Evolutionary conservation across 1,140 invertebrate genomes (phyloP).

Genomic region (Wasmannia auropunctata): DNA sequence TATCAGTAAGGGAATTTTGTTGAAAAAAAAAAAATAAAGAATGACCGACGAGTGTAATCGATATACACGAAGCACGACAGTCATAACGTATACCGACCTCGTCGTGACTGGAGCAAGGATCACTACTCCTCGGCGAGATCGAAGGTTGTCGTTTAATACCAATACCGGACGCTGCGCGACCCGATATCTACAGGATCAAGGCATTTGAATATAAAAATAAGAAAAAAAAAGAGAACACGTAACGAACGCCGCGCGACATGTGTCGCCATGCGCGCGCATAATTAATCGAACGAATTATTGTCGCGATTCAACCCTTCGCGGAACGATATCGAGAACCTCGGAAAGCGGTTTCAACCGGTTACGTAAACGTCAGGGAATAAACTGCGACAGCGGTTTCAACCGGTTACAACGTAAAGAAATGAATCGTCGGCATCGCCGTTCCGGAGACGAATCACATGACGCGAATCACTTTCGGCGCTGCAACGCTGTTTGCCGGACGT

Average conservation of each 20-base stretch:
- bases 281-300: constrained; percentile 65
- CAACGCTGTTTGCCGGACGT: constrained; percentile 13
- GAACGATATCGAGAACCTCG: constrained; percentile 53
- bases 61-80: constrained; percentile 2
- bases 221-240: neutral
- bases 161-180: constrained; percentile 29
- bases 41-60: neutral
- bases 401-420: constrained; percentile 45
- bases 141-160: constrained; percentile 45
- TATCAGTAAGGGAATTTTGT: neutral
- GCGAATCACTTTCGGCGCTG: neutral
- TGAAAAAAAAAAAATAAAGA: neutral
- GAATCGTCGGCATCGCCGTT: neutral
- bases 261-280: neutral
- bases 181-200: neutral
- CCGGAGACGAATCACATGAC: neutral
- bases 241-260: neutral
- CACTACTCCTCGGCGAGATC: constrained; percentile 29
- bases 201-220: neutral
- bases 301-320: constrained; percentile 48
- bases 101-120: constrained; percentile 64
- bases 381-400: constrained; percentile 34
- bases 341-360: constrained; percentile 74
- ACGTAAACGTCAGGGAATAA: constrained; percentile 27
- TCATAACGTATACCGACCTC: constrained; percentile 40